Evolutionary conservation across 1,140 invertebrate genomes (phyloP).

Genomic region (Oncopeltus fasciatus): DNA sequence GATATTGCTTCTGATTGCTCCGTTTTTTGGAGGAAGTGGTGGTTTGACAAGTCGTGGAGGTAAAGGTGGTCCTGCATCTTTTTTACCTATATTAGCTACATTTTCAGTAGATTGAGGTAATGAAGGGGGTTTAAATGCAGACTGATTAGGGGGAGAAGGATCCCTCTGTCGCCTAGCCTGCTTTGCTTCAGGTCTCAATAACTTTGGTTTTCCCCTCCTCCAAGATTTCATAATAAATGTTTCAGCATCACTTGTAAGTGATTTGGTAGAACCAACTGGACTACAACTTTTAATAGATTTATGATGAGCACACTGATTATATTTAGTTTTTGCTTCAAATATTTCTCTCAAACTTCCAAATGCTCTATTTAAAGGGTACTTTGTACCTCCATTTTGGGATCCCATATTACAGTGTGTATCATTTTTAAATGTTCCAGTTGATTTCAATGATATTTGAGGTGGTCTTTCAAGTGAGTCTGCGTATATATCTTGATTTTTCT

Average conservation of each 20-base stretch:
- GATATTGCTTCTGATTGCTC: not conserved
- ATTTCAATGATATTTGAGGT: conserved; percentile 37
- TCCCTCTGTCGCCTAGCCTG: conserved; percentile 41
- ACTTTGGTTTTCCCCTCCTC: conserved; percentile 18
- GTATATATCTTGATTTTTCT: conserved; percentile 26
- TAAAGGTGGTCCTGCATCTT: conserved; percentile 23
- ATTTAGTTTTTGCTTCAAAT: conserved; percentile 38
- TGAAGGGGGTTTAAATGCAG: not conserved
- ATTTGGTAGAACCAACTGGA: conserved; percentile 23
- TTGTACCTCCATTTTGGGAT: conserved; percentile 21
- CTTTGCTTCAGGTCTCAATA: conserved; percentile 22
- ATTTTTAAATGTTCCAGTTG: conserved; percentile 46
- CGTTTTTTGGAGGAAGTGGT: conserved; percentile 44
- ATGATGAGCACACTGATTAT: conserved; percentile 18
- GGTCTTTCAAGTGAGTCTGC: conserved; percentile 40
- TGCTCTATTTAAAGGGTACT: conserved; percentile 29
- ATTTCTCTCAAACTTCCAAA: conserved; percentile 56
- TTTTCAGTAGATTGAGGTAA: conserved; percentile 18
- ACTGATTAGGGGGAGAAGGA: conserved; percentile 23
- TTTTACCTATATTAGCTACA: conserved; percentile 18
- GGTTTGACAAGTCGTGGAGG: conserved; percentile 27
- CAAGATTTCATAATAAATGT: conserved; percentile 15
- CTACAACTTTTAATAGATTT: conserved; percentile 20
- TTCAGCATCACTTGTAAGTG: conserved; percentile 23
- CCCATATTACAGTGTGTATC: conserved; percentile 22